A percentile compares a stretch with the other conserved stretches of the same genome.
These are phyloP conservation scores for Paedocypris sp. DNA, from an alignment of 2,113 vertebrate genomes.

Conservation along the genomic window DNA sequence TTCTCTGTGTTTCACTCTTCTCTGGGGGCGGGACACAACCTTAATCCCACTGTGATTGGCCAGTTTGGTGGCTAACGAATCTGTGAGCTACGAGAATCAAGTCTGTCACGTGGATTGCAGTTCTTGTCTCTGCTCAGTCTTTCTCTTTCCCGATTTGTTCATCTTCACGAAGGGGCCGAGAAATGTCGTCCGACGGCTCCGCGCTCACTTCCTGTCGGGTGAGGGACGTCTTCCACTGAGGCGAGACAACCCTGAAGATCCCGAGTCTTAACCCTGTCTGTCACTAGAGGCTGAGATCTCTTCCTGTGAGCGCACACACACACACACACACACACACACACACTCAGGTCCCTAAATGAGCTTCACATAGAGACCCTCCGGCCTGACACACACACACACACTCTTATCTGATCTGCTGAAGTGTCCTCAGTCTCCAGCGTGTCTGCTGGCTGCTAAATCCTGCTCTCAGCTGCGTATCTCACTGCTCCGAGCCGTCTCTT, in stretches of 20 bases:
- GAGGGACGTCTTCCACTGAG: background rate
- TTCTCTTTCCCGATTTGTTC: too few relatives aligned
- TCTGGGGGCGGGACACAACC: too few relatives aligned
- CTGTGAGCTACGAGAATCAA: too few relatives aligned
- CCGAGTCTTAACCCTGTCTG: constrained; percentile 33
- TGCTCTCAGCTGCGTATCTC: constrained; percentile 48
- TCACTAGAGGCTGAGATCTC: constrained; percentile 33
- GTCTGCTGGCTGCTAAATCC: constrained; percentile 56
- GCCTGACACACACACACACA: constrained; percentile 17
- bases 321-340: background rate
- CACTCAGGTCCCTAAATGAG: too few relatives aligned
- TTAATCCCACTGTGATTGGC: too few relatives aligned
- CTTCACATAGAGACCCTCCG: background rate
- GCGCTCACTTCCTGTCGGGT: too few relatives aligned
- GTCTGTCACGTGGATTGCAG: too few relatives aligned
- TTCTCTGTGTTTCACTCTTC: too few relatives aligned
- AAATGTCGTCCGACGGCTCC: too few relatives aligned
- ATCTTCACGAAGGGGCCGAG: too few relatives aligned
- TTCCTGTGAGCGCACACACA: constrained; percentile 24
- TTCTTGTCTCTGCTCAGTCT: too few relatives aligned
- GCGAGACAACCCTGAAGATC: constrained; percentile 16
- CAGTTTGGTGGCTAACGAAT: too few relatives aligned
- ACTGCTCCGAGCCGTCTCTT: constrained; percentile 34
- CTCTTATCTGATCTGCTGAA: constrained; percentile 57
- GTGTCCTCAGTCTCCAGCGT: constrained; percentile 62